Evolutionary conservation across 2,888 invertebrate genomes (phyloP).

Genomic region (Dyspetes luteomarginatus): DNA sequence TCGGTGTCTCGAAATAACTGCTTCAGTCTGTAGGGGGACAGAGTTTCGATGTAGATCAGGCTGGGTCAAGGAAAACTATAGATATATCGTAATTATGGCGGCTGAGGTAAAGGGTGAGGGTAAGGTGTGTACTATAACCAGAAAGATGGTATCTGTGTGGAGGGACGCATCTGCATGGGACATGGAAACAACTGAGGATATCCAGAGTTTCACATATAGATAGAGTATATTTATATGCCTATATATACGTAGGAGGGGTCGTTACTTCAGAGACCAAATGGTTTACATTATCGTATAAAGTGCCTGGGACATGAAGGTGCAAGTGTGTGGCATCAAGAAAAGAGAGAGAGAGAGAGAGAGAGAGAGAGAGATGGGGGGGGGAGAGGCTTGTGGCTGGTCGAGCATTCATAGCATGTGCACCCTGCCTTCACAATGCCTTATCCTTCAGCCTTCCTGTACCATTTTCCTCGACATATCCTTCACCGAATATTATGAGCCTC

Average conservation of each 20-base stretch:
- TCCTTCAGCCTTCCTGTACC: not conserved
- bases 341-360: not conserved
- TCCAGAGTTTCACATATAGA: constrained; percentile 20
- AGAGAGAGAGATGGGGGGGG: not conserved
- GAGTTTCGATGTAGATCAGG: not conserved
- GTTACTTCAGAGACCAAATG: constrained; percentile 70
- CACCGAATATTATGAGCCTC: constrained; percentile 22
- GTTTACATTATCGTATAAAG: constrained; percentile 73
- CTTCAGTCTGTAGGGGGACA: not conserved
- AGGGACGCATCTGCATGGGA: constrained; percentile 67
- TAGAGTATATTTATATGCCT: constrained; percentile 15
- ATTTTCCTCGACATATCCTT: constrained; percentile 4
- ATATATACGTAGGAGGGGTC: constrained; percentile 57
- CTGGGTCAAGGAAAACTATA: too few species aligned
- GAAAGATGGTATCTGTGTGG: constrained; percentile 41
- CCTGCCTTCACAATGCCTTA: constrained; percentile 10
- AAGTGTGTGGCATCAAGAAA: constrained; percentile 40
- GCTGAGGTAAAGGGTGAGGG: constrained; percentile 53
- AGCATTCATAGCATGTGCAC: constrained; percentile 58
- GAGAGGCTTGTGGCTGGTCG: constrained; percentile 48
- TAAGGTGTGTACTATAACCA: constrained; percentile 65
- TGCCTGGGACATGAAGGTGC: constrained; percentile 53
- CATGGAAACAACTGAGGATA: constrained; percentile 61
- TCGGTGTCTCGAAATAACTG: not conserved
- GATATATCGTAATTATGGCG: constrained; percentile 50